Evolutionary conservation across 2,888 invertebrate species (phyloP).

Genomic region (Disparrhopalites patrizii): DNA sequence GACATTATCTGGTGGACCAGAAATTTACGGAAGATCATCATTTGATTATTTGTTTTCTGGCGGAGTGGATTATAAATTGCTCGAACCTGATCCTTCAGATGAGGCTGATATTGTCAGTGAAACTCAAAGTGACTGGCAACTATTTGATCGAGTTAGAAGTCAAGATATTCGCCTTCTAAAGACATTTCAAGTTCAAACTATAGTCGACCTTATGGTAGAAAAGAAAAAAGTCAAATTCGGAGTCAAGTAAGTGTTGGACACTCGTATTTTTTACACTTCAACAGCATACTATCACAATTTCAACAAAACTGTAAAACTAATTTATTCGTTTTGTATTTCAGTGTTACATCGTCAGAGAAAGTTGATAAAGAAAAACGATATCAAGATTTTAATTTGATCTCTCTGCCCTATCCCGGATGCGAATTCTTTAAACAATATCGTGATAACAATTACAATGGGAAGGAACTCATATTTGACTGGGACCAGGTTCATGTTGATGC

Average conservation of each 20-base stretch:
- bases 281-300: too few relatives aligned
- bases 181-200: slow-evolving; percentile 65
- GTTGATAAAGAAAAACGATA: slow-evolving; percentile 74
- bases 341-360: slow-evolving; percentile 77
- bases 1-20: slow-evolving; percentile 68
- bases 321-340: too few relatives aligned
- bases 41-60: slow-evolving; percentile 58
- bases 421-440: slow-evolving; percentile 74
- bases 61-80: slow-evolving; percentile 40
- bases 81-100: slow-evolving; percentile 40
- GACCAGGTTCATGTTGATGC: slow-evolving; percentile 66
- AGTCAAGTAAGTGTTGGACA: slow-evolving; percentile 62
- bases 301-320: too few relatives aligned
- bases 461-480: slow-evolving; percentile 69
- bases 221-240: slow-evolving; percentile 77
- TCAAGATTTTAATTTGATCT: slow-evolving; percentile 65
- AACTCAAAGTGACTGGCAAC: slow-evolving; percentile 55
- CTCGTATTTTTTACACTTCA: background rate
- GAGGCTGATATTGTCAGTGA: slow-evolving; percentile 46
- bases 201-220: slow-evolving; percentile 79
- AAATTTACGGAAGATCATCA: slow-evolving; percentile 67
- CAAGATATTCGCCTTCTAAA: slow-evolving; percentile 68
- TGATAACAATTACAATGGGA: slow-evolving; percentile 65
- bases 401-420: slow-evolving; percentile 77
- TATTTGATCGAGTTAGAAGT: slow-evolving; percentile 62